phyloP scores from a whole-genome alignment of 1,140 invertebrate species.

The Hyposmocoma kahamanoa region DNA sequence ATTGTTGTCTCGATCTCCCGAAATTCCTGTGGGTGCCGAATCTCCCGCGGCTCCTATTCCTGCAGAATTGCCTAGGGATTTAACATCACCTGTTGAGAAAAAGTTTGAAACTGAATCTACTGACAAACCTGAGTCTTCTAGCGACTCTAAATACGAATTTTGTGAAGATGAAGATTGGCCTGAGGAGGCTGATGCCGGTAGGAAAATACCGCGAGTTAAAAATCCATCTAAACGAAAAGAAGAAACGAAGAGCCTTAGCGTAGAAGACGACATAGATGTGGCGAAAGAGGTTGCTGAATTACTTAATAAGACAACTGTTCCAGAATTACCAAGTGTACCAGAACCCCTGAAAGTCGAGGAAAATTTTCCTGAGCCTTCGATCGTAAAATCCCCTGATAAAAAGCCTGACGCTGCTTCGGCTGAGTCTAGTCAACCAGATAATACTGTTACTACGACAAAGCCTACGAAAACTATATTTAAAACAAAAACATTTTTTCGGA shows the following conservation, averaged over 20 bases:
- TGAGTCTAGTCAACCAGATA: conserved; percentile 22
- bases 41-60: conserved; percentile 51
- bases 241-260: conserved; percentile 50
- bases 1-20: conserved; percentile 54
- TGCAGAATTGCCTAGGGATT: conserved; percentile 36
- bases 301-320: conserved; percentile 73
- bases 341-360: conserved; percentile 60
- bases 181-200: conserved; percentile 59
- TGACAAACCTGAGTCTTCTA: conserved; percentile 49
- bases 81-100: conserved; percentile 22
- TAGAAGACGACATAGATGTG: conserved; percentile 68
- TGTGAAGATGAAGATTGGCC: conserved; percentile 74
- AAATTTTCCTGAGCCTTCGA: conserved; percentile 68
- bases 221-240: conserved; percentile 57
- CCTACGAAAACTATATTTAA: conserved; percentile 67
- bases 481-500: conserved; percentile 73
- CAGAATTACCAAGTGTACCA: conserved; percentile 66
- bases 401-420: conserved; percentile 49
- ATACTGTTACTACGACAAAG: conserved; percentile 41
- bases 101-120: conserved; percentile 41
- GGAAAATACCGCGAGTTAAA: conserved; percentile 71
- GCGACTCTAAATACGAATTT: conserved; percentile 73
- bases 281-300: conserved; percentile 73
- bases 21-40: conserved; percentile 57
- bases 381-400: conserved; percentile 67